Base-by-base conservation (phyloP, 1,140 invertebrate species). In the Platyura marginata region DNA sequence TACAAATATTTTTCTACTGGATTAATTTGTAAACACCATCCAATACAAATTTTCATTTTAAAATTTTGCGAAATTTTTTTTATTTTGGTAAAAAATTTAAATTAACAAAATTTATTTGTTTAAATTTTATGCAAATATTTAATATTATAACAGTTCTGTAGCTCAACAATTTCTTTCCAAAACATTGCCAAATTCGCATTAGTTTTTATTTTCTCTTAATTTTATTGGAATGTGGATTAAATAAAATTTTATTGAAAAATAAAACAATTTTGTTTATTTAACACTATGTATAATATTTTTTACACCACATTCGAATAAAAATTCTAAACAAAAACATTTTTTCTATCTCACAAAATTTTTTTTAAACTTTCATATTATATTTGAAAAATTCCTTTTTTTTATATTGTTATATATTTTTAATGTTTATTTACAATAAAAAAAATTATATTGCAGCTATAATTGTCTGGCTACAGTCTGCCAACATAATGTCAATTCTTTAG, bases 131-230 rank as follows among this genome's bases (percentile, higher is more conserved):
- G 36, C 36, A 16, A 38, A 38, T 38, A 40, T 22, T 40, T 5
- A 40, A 43, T 35, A 43, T 33, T 44, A 16, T 18, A 40, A 20
- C 32, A 41, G 44, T 41, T 45, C 44, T 45, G 44, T 46, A 43
- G 45, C 45, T 46, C 25, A 46, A 42, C 45, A 46, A 46, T 46
- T 46, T 46, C 37, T 5, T 44, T 39, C 42, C 37, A 44, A 44
- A 44, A 40, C 43, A 40, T 40, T 44, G 43, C 43, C 43, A 44
- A 44, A 44, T 44, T 44, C 43, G 43, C 43, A 44, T 44, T 39
- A 5, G 21, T 40, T 40, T 21, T 29, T 29, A 29, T 8, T 29
- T 29, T 29, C n/a, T n/a, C n/a, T n/a, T n/a, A n/a, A n/a, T n/a
- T n/a, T n/a, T n/a, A n/a, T n/a, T n/a, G n/a, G n/a, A n/a, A n/a